Percentiles rank a stretch among this genome's conserved stretches.
Conservation (phyloP, 2,113 vertebrate genomes). For the Penelope pileata region DNA sequence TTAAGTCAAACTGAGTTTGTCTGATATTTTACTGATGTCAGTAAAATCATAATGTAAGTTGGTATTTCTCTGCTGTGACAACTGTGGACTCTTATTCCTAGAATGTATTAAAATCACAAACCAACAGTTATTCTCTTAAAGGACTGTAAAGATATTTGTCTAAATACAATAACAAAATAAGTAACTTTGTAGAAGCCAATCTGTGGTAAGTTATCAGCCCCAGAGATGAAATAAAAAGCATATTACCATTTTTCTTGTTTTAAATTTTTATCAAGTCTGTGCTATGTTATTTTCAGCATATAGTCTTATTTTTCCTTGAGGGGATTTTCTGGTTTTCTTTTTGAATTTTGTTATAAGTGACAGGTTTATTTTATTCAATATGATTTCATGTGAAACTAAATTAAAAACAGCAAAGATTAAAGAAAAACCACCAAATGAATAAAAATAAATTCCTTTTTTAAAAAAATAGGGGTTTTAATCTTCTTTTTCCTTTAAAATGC, state of each 20-base stretch:
- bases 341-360: not conserved
- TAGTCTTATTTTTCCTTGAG: conserved; percentile 6
- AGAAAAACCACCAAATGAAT: not conserved
- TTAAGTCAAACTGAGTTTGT: conserved; percentile 64
- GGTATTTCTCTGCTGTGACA: conserved; percentile 54
- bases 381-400: not conserved
- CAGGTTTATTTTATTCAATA: not conserved
- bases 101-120: conserved; percentile 51
- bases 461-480: not conserved
- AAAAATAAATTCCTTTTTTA: not conserved
- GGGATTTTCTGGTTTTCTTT: conserved; percentile 3
- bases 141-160: not conserved
- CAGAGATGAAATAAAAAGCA: not conserved
- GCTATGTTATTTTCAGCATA: not conserved
- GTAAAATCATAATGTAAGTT: conserved; percentile 55
- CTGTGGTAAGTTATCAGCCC: not conserved
- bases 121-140: not conserved
- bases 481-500: not conserved
- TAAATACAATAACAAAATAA: conserved; percentile 14
- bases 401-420: not conserved
- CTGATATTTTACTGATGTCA: conserved; percentile 68
- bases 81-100: conserved; percentile 14
- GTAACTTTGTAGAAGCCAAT: not conserved
- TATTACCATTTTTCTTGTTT: not conserved
- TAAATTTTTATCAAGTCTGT: not conserved